phyloP scores from a whole-genome alignment of 2,113 vertebrate genomes.

The Muntiacus reevesi region DNA sequence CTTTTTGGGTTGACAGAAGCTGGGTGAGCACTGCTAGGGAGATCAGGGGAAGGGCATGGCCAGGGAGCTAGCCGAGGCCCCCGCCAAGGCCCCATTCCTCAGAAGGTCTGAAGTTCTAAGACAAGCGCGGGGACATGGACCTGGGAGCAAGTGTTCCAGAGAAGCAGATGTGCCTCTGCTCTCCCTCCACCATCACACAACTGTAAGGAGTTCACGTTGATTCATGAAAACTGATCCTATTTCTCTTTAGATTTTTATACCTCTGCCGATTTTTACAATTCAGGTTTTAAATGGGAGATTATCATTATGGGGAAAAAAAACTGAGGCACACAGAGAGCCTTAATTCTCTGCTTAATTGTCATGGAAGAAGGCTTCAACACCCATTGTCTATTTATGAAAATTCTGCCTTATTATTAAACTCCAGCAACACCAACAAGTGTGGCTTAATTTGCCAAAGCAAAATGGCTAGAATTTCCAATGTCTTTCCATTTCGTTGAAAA shows the following conservation, averaged over 20 bases:
- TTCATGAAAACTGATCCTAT: neutral
- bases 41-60: neutral
- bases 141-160: neutral
- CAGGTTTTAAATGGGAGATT: constrained; percentile 13
- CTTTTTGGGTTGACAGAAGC: neutral
- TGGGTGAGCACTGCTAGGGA: neutral
- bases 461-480: neutral
- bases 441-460: neutral
- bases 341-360: neutral
- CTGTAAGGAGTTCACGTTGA: neutral
- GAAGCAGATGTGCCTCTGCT: neutral
- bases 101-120: neutral
- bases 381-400: neutral
- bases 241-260: neutral
- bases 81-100: neutral
- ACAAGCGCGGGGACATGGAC: neutral
- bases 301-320: neutral
- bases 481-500: constrained; percentile 39
- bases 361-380: neutral
- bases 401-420: neutral
- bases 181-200: neutral
- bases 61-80: neutral
- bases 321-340: neutral
- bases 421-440: neutral
- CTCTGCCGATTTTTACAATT: constrained; percentile 35